Evolutionary conservation across 2,113 vertebrate genomes (phyloP).

Genomic region (Tautogolabrus adspersus): DNA sequence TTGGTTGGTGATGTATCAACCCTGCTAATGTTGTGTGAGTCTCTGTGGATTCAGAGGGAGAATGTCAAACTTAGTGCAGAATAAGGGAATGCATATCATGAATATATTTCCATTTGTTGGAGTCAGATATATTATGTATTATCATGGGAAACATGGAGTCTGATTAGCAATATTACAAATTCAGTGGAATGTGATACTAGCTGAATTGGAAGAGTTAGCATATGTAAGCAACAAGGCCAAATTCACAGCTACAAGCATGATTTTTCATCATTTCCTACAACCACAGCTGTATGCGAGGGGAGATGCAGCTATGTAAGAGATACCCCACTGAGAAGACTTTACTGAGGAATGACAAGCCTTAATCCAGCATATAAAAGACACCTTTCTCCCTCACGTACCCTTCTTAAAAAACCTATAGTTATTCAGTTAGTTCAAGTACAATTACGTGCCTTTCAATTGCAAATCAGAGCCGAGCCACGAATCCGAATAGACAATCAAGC

Average conservation of each 20-base stretch:
- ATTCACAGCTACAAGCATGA: conserved; percentile 4
- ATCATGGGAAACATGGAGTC: conserved; percentile 40
- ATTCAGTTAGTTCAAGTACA: conserved; percentile 83
- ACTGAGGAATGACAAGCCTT: conserved; percentile 42
- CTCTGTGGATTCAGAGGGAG: conserved; percentile 36
- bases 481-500: conserved; percentile 76
- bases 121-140: conserved; percentile 58
- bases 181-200: conserved; percentile 26
- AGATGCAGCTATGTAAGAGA: conserved; percentile 15
- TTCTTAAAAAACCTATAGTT: conserved; percentile 69
- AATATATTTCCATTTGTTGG: conserved; percentile 68
- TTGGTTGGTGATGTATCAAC: conserved; percentile 32
- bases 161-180: conserved; percentile 49
- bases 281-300: conserved; percentile 15
- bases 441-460: conserved; percentile 83
- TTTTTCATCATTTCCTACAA: conserved; percentile 3
- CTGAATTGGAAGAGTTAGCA: conserved; percentile 24
- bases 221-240: conserved; percentile 26
- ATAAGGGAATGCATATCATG: conserved; percentile 63
- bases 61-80: conserved; percentile 59
- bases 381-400: conserved; percentile 39
- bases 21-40: conserved; percentile 35
- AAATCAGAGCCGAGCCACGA: conserved; percentile 79
- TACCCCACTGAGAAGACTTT: conserved; percentile 42
- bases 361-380: conserved; percentile 34